Evolutionary conservation across 92 coral and sea anemone genomes (phyloP).

Genomic region (Epizoanthus scotinus): DNA sequence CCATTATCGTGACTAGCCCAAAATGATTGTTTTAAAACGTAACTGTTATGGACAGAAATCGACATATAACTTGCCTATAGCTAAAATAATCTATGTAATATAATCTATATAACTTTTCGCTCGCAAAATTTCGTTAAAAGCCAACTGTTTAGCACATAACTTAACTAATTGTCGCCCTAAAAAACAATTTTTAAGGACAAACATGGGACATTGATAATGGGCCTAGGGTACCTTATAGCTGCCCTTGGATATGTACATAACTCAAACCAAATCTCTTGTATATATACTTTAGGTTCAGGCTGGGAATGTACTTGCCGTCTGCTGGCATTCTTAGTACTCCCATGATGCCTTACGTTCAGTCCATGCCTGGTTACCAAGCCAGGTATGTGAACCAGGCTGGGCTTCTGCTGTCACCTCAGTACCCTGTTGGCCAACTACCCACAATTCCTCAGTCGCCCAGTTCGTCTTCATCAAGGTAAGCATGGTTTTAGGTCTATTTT

Average conservation of each 20-base stretch:
- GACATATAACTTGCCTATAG: too few relatives aligned
- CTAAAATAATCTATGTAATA: too few relatives aligned
- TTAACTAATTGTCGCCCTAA: too few relatives aligned
- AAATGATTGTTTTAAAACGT: too few relatives aligned
- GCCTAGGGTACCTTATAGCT: too few relatives aligned
- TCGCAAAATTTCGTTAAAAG: too few relatives aligned
- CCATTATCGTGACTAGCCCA: too few relatives aligned
- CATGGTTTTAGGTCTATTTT: neutral
- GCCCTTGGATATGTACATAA: neutral
- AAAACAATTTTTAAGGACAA: too few relatives aligned
- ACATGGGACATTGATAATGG: too few relatives aligned
- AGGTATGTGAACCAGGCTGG: constrained; percentile 12
- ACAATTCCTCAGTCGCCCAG: constrained; percentile 31
- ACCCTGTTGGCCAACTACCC: constrained; percentile 14
- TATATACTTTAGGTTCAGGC: neutral
- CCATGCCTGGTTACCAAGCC: constrained; percentile 12
- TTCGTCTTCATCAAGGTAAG: constrained; percentile 30
- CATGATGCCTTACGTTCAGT: constrained; percentile 13
- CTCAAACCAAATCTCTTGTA: neutral
- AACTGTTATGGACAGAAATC: too few relatives aligned
- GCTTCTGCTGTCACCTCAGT: constrained; percentile 28
- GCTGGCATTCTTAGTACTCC: constrained; percentile 6
- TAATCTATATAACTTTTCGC: too few relatives aligned
- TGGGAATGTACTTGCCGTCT: constrained; percentile 7
- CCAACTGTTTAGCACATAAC: too few relatives aligned